These are phyloP conservation scores for Disparrhopalites patrizii DNA, from an alignment of 2,888 invertebrate species.

Conservation along the genomic window DNA sequence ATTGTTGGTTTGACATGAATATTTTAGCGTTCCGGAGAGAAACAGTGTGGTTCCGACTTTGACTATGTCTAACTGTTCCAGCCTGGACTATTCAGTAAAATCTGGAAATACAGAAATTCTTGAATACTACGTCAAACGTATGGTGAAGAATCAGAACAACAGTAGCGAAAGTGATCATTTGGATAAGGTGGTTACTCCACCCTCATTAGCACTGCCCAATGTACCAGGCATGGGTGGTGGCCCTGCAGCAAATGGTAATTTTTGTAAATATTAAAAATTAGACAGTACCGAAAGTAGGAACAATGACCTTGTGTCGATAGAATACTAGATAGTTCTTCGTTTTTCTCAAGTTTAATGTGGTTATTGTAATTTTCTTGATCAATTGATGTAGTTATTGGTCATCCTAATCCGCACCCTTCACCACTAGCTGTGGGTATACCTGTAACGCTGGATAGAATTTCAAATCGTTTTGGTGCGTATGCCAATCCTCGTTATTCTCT, in stretches of 20 bases:
- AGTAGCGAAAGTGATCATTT: conserved; percentile 48
- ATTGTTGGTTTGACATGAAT: too few relatives aligned
- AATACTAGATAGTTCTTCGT: too few relatives aligned
- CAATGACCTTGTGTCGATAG: too few relatives aligned
- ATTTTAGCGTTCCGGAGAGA: conserved; percentile 41
- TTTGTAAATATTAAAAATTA: neutral
- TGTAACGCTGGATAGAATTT: conserved; percentile 13
- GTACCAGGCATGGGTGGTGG: conserved; percentile 14
- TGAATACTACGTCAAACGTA: conserved; percentile 57
- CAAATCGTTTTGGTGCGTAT: conserved; percentile 14
- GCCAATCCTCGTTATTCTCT: conserved; percentile 18
- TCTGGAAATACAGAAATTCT: conserved; percentile 57
- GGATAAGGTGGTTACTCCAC: conserved; percentile 47
- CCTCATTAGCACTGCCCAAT: conserved; percentile 36
- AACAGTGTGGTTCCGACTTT: conserved; percentile 47
- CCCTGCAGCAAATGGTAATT: conserved; percentile 22
- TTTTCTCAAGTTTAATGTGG: neutral
- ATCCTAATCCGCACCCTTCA: neutral
- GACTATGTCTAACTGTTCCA: conserved; percentile 50
- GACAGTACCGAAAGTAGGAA: too few relatives aligned
- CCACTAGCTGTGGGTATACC: conserved; percentile 2
- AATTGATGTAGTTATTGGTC: conserved; percentile 7
- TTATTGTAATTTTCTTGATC: neutral
- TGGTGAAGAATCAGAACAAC: conserved; percentile 47
- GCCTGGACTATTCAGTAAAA: conserved; percentile 58